These are phyloP conservation scores for Seriola aureovittata DNA, from an alignment of 2,113 vertebrate species.

Conservation along the genomic window DNA sequence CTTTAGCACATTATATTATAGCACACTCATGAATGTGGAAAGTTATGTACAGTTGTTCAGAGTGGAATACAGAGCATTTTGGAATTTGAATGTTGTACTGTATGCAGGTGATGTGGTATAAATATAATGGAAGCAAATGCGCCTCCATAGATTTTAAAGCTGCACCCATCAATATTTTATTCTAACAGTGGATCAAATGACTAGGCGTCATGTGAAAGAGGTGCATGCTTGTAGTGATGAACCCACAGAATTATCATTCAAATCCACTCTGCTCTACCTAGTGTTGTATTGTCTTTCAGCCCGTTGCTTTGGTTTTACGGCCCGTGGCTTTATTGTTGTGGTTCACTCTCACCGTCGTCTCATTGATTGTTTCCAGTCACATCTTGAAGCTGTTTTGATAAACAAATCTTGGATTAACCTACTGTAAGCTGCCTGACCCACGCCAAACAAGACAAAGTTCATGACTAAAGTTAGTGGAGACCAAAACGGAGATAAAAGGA, in stretches of 20 bases:
- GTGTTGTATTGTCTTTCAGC: neutral
- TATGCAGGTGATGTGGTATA: neutral
- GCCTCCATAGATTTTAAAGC: conserved; percentile 1
- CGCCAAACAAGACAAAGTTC: neutral
- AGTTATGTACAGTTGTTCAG: neutral
- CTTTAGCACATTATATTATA: neutral
- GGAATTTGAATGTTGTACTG: neutral
- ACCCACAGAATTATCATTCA: neutral
- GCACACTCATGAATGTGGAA: neutral
- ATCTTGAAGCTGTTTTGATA: neutral
- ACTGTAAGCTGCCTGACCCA: neutral
- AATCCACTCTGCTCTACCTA: neutral
- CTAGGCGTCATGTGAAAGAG: neutral
- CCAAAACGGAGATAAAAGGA: conserved; percentile 1
- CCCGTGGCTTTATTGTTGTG: neutral
- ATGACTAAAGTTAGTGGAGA: neutral
- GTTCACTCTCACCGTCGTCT: neutral
- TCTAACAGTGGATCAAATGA: neutral
- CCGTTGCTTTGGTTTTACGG: neutral
- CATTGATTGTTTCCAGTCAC: neutral
- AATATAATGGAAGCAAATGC: neutral
- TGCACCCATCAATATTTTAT: neutral
- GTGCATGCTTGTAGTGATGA: neutral
- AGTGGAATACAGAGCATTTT: neutral
- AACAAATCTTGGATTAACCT: neutral